phyloP scores from a whole-genome alignment of 2,113 vertebrate genomes.

The Tychaedon coryphoeus region DNA sequence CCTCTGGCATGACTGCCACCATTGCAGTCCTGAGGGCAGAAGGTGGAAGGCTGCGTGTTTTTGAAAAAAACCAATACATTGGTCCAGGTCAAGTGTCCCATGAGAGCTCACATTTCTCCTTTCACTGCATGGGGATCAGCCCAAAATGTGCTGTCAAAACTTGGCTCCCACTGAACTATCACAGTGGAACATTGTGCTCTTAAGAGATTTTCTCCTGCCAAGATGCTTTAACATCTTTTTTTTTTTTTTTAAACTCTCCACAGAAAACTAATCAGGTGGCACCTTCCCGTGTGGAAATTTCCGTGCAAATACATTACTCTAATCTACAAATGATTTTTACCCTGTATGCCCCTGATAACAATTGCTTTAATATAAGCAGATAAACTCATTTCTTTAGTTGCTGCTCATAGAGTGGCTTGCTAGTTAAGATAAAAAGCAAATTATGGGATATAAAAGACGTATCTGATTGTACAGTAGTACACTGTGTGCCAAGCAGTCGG shows the following conservation, averaged over 20 bases:
- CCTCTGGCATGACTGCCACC: neutral
- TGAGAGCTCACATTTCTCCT: neutral
- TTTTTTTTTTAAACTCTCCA: neutral
- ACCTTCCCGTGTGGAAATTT: constrained; percentile 44
- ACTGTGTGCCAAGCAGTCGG: constrained; percentile 26
- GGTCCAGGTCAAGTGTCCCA: neutral
- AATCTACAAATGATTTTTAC: constrained; percentile 45
- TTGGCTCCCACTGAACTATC: neutral
- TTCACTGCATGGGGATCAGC: neutral
- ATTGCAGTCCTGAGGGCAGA: neutral
- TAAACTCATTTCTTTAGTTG: constrained; percentile 39
- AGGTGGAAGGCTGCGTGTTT: neutral
- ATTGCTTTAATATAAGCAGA: constrained; percentile 40
- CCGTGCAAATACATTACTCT: constrained; percentile 32
- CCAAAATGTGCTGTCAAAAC: neutral
- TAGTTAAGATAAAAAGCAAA: constrained; percentile 65
- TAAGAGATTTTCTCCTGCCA: constrained; percentile 17
- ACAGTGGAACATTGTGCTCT: neutral
- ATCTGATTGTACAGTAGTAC: constrained; percentile 56
- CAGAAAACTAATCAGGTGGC: constrained; percentile 20
- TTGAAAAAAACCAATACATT: neutral
- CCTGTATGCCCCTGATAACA: constrained; percentile 58
- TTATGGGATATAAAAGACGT: constrained; percentile 43
- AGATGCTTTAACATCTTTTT: neutral
- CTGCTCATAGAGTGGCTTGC: constrained; percentile 30